Evolutionary conservation across 2,113 vertebrate species (phyloP).

Genomic region (Dendropsophus ebraccatus): DNA sequence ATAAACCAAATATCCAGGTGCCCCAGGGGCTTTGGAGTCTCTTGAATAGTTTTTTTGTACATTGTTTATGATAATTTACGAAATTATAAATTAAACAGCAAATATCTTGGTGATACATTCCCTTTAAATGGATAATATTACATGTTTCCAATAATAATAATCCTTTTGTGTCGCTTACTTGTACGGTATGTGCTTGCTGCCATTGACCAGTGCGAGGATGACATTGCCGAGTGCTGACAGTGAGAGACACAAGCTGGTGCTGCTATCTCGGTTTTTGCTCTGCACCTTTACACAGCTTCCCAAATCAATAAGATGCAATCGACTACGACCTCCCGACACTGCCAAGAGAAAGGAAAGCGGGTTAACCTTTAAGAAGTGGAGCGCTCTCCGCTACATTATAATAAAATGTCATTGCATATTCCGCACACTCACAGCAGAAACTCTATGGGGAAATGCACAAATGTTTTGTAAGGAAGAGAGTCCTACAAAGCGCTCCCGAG

Average conservation of each 20-base stretch:
- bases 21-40: too few species aligned
- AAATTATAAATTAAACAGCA: too few species aligned
- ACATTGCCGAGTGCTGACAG: conserved; percentile 95
- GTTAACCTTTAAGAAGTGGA: conserved; percentile 48
- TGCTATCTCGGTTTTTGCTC: conserved; percentile 81
- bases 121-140: not conserved
- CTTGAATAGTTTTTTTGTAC: too few species aligned
- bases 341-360: conserved; percentile 47
- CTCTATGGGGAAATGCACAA: not conserved
- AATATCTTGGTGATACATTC: too few species aligned
- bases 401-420: conserved; percentile 13
- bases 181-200: conserved; percentile 98
- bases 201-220: conserved; percentile 97
- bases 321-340: conserved; percentile 98
- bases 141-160: not conserved
- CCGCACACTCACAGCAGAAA: too few species aligned
- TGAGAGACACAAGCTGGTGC: conserved; percentile 87
- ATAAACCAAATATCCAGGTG: too few species aligned
- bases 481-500: not conserved
- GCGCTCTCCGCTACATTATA: not conserved
- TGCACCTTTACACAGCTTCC: conserved; percentile 93
- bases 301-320: conserved; percentile 95
- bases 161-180: conserved; percentile 79
- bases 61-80: too few species aligned
- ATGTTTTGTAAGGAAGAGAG: not conserved